Conservation (phyloP, 2,797 vertebrate species). For the Eremophila alpestris region DNA sequence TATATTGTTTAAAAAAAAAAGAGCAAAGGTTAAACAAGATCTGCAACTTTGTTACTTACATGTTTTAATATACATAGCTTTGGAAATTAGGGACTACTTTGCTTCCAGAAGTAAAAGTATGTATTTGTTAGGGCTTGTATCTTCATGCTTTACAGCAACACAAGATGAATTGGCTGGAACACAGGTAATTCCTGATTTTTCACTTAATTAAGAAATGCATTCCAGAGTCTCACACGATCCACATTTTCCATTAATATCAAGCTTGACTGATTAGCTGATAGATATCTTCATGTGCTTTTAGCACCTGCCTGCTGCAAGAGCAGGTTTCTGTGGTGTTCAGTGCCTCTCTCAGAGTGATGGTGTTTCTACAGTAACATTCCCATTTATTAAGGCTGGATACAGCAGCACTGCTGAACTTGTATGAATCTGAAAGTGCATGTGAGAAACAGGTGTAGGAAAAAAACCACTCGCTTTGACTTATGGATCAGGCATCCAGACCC, state of each 20-base stretch:
- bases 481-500: not conserved
- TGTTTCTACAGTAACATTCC: conserved; percentile 54
- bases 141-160: not conserved
- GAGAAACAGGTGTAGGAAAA: conserved; percentile 55
- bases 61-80: not conserved
- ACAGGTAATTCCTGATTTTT: conserved; percentile 21
- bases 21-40: not conserved
- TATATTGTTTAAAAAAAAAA: not conserved
- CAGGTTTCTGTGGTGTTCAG: conserved; percentile 8
- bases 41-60: not conserved
- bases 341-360: conserved; percentile 27
- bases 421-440: not conserved
- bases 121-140: conserved; percentile 6
- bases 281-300: conserved; percentile 54
- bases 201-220: conserved; percentile 51
- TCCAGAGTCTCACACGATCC: not conserved
- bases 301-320: conserved; percentile 33
- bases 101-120: not conserved
- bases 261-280: conserved; percentile 44
- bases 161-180: not conserved
- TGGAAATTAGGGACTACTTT: not conserved
- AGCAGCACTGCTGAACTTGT: conserved; percentile 30
- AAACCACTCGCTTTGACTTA: conserved; percentile 23
- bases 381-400: conserved; percentile 31
- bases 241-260: conserved; percentile 58